Evolutionary conservation across 64 coral and sea anemone species (phyloP).

Genomic region (Porites australiensis): DNA sequence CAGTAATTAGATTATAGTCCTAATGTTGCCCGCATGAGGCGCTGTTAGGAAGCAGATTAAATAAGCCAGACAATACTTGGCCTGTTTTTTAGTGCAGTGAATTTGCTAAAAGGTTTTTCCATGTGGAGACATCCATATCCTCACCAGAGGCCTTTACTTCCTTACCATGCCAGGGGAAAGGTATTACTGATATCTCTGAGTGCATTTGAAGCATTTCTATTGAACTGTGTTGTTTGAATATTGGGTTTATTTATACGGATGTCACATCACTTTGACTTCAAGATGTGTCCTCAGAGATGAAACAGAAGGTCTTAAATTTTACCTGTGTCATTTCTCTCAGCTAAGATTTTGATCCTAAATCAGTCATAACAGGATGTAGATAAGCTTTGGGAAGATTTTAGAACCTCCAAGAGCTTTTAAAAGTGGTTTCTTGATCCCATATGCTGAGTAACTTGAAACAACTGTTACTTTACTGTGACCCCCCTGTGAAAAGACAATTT

Average conservation of each 20-base stretch:
- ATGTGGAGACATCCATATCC: conserved; percentile 96
- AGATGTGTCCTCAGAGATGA: conserved; percentile 90
- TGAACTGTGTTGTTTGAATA: conserved; percentile 88
- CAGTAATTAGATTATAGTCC: conserved; percentile 86
- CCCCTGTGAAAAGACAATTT: conserved; percentile 80
- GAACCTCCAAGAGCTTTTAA: conserved; percentile 58
- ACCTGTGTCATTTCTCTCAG: conserved; percentile 62
- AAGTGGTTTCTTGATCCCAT: conserved; percentile 76
- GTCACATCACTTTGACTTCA: conserved; percentile 86
- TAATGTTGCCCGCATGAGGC: conserved; percentile 89
- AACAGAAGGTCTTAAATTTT: conserved; percentile 81
- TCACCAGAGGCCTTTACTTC: conserved; percentile 88
- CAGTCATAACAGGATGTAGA: conserved; percentile 64
- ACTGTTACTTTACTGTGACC: conserved; percentile 92
- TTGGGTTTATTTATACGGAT: conserved; percentile 92
- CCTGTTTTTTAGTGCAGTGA: conserved; percentile 71
- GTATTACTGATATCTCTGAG: conserved; percentile 77
- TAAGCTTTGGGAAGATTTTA: conserved; percentile 63
- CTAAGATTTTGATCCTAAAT: conserved; percentile 54
- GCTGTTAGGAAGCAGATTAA: conserved; percentile 88
- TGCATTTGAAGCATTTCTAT: conserved; percentile 57
- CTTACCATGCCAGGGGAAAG: conserved; percentile 91
- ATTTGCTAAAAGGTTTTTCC: conserved; percentile 80
- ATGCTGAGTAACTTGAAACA: conserved; percentile 95
- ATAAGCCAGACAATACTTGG: conserved; percentile 90